phyloP scores from a whole-genome alignment of 2,888 invertebrate species.

The Tromatobia lineatoria region DNA sequence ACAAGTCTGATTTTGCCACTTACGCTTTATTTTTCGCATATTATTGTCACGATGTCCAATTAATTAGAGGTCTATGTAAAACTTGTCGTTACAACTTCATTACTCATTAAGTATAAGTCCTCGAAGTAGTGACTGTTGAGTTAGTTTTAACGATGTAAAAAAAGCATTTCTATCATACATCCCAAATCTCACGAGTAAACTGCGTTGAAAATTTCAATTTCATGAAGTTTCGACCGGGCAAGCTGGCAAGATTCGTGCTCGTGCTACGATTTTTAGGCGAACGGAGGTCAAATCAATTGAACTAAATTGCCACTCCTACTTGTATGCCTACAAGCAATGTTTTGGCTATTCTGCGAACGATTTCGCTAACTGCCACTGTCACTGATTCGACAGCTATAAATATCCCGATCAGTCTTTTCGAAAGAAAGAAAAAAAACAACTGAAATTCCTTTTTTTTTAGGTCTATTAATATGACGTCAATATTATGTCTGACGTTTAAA shows the following conservation, averaged over 20 bases:
- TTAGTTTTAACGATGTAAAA: constrained; percentile 43
- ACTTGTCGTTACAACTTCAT: constrained; percentile 20
- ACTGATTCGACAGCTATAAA: constrained; percentile 54
- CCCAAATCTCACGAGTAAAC: constrained; percentile 1
- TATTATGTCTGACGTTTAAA: constrained; percentile 23
- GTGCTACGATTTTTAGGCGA: constrained; percentile 7
- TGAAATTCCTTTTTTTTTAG: constrained; percentile 30
- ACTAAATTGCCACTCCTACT: constrained; percentile 36
- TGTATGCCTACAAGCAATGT: constrained; percentile 52
- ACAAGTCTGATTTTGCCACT: background rate
- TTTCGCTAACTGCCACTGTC: constrained; percentile 65
- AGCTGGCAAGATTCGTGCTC: constrained; percentile 48
- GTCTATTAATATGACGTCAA: constrained; percentile 15
- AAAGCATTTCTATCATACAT: constrained; percentile 25
- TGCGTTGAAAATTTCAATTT: constrained; percentile 24
- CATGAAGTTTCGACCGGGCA: constrained; percentile 49
- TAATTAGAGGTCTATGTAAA: constrained; percentile 41
- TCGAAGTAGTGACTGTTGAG: constrained; percentile 37
- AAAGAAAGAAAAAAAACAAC: constrained; percentile 25
- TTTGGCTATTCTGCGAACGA: constrained; percentile 36
- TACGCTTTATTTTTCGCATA: background rate
- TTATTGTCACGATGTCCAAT: constrained; percentile 46
- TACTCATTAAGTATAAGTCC: constrained; percentile 27
- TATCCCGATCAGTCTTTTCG: constrained; percentile 26
- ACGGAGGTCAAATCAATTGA: constrained; percentile 20